Base-by-base conservation (phyloP, 2,797 vertebrate genomes). In the Aldrovandia affinis region DNA sequence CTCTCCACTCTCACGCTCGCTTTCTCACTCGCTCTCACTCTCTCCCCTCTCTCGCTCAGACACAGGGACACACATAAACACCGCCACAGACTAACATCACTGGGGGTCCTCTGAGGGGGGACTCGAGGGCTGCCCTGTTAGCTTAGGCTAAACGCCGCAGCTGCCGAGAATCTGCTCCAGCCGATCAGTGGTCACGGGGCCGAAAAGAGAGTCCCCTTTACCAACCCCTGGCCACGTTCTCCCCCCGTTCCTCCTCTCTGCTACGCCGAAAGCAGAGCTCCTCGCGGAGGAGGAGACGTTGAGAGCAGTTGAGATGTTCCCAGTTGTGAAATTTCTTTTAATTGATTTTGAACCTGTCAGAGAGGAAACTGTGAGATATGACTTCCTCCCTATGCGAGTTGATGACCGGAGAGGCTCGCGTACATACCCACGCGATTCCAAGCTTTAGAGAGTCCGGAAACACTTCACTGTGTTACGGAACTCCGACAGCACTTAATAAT, bases 21-120 rank as follows among this genome's bases (percentile, higher is more conserved):
- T 68, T 79, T 81, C 85, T 88, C 84, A 81, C 85, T 83, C 54
- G 25, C 84, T 80, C 83, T 83, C 82, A 75, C 81, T 81, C 44
- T 83, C 14, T 86, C 85, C 78, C 84, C 89, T 85, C 89, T 86
- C 88, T 18, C 42, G 39, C 22, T 15, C 39, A 79, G 39, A 61
- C 59, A 18, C 84, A 54, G 70, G 55, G 77, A 59, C 15, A 80
- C 80, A 39, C 82, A 86, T 63, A 85, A 85, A 83, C 82, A 78
- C 81, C 61, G 68, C 65, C 86, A 80, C 42, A 33, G 36, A 73
- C 94, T 95, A 96, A 97, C 96, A 97, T 97, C 96, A 95, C 83
- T 90, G 92, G 96, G 96, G 96, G 90, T 93, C 94, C 95, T 75
- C 88, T 54, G 89, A 95, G 95, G 95, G 95, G 96, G 96, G 87